Base-by-base conservation (phyloP, 1,140 invertebrate genomes). In the Aphis craccivora region DNA sequence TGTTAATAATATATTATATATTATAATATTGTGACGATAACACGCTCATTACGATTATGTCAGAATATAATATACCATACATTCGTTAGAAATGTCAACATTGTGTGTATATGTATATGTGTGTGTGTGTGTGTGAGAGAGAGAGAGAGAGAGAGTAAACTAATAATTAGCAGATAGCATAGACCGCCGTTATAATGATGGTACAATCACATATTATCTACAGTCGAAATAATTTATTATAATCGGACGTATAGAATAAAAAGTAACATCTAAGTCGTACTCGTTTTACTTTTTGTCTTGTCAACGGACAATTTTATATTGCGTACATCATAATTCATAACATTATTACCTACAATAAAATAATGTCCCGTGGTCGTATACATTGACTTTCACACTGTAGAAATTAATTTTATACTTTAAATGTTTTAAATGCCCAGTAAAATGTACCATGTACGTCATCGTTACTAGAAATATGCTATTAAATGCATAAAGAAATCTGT, bases 171-270 rank as follows among this genome's bases (percentile, higher is more conserved):
- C 30, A 76, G 60, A 35, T 76, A n/a, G 30, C 60, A 76, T n/a
- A 76, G n/a, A 76, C 60, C 1, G 18, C 14, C 0, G 30, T n/a
- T 76, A 76, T 76, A n/a, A 35, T 20, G 60, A 76, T 76, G 60
- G 60, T n/a, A 76, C 30, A 76, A 76, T 76, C 18, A n/a, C 11
- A 35, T 18, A 35, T 76, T 76, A 76, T 76, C 60, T 76, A 76
- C 30, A 76, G 60, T n/a, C 3, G 18, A n/a, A 76, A 76, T 76
- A 76, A 76, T 76, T 40, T 40, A 40, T 40, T 76, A 76, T 76
- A 76, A 76, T 76, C 60, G 30, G 60, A 76, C 60, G 60, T 76
- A 76, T n/a, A 76, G 60, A 76, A n/a, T n/a, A 76, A 76, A 76
- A n/a, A 76, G 60, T 76, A 76, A 76, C 30, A 76, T 76, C n/a